phyloP scores from a whole-genome alignment of 2,113 vertebrate genomes.

The Psephotus haematonotus region DNA sequence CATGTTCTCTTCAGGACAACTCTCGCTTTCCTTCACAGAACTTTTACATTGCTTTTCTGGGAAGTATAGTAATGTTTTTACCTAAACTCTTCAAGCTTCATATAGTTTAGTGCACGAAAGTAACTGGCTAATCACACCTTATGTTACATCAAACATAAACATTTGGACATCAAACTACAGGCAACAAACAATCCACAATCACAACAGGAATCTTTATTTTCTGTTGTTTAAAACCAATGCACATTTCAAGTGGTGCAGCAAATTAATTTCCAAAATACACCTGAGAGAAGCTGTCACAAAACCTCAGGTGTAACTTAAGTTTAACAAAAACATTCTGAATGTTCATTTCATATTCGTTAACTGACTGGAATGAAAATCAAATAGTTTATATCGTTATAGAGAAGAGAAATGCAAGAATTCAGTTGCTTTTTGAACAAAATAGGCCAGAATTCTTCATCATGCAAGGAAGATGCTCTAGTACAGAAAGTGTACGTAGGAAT shows the following conservation, averaged over 20 bases:
- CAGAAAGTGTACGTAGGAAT: neutral
- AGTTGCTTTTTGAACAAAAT: neutral
- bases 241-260: neutral
- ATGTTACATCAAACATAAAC: neutral
- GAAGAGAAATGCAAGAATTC: neutral
- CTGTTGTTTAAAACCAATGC: neutral
- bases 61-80: neutral
- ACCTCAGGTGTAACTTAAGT: neutral
- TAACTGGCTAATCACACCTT: neutral
- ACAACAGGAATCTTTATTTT: neutral
- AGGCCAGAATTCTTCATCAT: neutral
- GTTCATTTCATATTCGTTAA: neutral
- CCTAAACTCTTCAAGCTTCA: neutral
- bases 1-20: neutral
- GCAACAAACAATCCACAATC: neutral
- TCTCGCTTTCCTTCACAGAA: neutral
- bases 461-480: neutral
- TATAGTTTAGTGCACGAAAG: neutral
- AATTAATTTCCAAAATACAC: neutral
- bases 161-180: neutral
- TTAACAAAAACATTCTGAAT: neutral
- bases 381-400: neutral
- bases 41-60: neutral
- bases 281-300: neutral
- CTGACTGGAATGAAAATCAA: neutral